Evolutionary conservation across 2,888 invertebrate genomes (phyloP), one percentile per base, ranked within the genome.

Genomic region (Drosophila ustulata): DNA sequence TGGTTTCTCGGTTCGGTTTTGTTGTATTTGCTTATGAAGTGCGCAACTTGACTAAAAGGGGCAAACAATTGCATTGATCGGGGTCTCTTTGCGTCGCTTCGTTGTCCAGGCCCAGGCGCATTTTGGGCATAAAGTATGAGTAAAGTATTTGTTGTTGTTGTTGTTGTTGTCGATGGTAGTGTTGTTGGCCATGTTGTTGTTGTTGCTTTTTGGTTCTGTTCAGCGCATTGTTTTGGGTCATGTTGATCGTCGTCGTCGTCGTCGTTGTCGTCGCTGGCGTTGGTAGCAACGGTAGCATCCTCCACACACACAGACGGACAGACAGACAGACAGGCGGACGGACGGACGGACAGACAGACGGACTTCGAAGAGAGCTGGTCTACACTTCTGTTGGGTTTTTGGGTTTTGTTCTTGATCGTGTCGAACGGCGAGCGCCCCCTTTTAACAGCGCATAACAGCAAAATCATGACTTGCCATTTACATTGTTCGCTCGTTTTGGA

Each of bases 401-500:
- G 56, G 34, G 49, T 69, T 66, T 65, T 55, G 82, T 85, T 89
- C 88, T 85, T 88, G 91, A 91, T 91, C 91, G 91, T 91, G 91
- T 91, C 89, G 91, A 87, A 84, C 90, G 88, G 90, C 85, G 91
- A 91, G 91, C 90, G 91, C 91, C 91, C 91, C 90, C 90, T 91
- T 90, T 89, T 88, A 90, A 89, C 88, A 88, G 89, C 88, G 82
- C 80, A 88, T 88, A 90, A 90, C 91, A 91, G 87, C 91, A 88
- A 91, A 91, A 90, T 91, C 91, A 91, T 91, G 91, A 91, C 91
- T 91, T 89, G 88, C 90, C 90, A 89, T 91, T 90, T 91, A 91
- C 90, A 90, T 90, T 91, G 89, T 91, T 91, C 89, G 88, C 89
- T 89, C 89, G 88, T 89, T 90, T 91, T 91, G 91, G 90, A 91